A percentile compares a stretch with the other conserved stretches of the same genome.
These are phyloP conservation scores for Eueremaeus valkanovi DNA, from an alignment of 2,888 invertebrate species.

Conservation along the genomic window DNA sequence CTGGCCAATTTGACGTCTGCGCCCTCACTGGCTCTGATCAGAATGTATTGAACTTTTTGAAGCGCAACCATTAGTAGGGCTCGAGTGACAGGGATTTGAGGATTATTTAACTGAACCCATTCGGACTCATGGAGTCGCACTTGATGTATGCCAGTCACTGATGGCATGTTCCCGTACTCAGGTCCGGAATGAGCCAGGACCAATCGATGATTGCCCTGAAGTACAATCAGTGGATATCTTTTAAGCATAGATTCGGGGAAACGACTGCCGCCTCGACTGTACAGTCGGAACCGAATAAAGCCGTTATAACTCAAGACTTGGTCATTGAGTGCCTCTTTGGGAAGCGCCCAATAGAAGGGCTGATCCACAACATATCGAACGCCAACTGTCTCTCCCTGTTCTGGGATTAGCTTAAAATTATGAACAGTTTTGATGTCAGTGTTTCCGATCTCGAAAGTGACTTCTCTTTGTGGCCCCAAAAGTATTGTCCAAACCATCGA, in stretches of 20 bases:
- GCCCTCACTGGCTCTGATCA: slow-evolving; percentile 67
- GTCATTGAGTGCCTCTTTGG: slow-evolving; percentile 77
- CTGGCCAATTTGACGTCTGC: slow-evolving; percentile 56
- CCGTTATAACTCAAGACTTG: slow-evolving; percentile 83
- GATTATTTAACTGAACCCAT: slow-evolving; percentile 66
- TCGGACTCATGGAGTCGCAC: slow-evolving; percentile 55
- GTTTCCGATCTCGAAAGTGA: slow-evolving; percentile 50
- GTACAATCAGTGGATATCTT: slow-evolving; percentile 72
- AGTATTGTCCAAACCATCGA: slow-evolving; percentile 65
- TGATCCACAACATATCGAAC: slow-evolving; percentile 59
- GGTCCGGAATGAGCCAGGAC: slow-evolving; percentile 66
- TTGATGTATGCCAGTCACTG: slow-evolving; percentile 54
- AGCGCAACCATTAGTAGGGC: slow-evolving; percentile 85
- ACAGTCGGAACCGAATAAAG: slow-evolving; percentile 68
- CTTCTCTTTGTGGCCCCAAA: slow-evolving; percentile 51
- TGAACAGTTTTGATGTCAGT: slow-evolving; percentile 59
- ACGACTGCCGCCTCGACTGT: slow-evolving; percentile 61
- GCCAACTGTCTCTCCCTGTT: slow-evolving; percentile 58
- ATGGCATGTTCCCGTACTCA: slow-evolving; percentile 50
- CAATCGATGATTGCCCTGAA: slow-evolving; percentile 70
- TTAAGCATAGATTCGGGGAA: slow-evolving; percentile 58
- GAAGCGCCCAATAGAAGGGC: slow-evolving; percentile 78
- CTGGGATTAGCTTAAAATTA: slow-evolving; percentile 63
- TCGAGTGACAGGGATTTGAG: slow-evolving; percentile 61
- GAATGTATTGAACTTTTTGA: slow-evolving; percentile 74